Conservation (phyloP, 2,888 invertebrate genomes). For the Prosopocoilus inquinatus region DNA sequence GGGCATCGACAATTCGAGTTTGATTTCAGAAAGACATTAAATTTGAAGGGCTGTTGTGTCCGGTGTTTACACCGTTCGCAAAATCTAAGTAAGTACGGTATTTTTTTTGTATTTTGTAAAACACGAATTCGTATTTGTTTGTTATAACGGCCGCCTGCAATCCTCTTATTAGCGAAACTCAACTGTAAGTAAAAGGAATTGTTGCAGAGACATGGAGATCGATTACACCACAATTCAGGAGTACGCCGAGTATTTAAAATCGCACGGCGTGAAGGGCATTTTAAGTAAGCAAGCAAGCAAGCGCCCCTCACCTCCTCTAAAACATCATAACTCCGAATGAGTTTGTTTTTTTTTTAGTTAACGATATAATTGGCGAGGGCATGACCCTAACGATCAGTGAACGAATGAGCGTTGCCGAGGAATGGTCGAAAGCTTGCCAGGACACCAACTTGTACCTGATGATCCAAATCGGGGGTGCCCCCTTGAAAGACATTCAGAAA, state of each 20-base stretch:
- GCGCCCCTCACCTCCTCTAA: not conserved
- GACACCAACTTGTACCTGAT: conserved; percentile 61
- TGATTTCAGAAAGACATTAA: not conserved
- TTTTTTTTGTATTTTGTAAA: too few relatives aligned
- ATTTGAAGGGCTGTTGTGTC: not conserved
- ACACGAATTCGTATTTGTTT: too few relatives aligned
- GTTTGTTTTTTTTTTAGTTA: conserved; percentile 65
- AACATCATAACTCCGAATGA: not conserved
- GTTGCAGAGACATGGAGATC: not conserved
- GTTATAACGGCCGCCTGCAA: too few relatives aligned
- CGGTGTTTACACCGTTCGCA: not conserved
- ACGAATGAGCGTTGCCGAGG: conserved; percentile 64
- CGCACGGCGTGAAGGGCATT: not conserved
- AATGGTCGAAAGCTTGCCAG: conserved; percentile 60
- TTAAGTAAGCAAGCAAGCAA: not conserved
- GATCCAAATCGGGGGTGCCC: conserved; percentile 71
- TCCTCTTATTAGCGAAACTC: too few relatives aligned
- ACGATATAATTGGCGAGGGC: conserved; percentile 79
- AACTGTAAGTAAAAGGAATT: not conserved
- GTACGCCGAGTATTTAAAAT: not conserved
- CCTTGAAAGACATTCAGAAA: conserved; percentile 65
- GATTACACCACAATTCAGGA: not conserved
- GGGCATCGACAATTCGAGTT: not conserved
- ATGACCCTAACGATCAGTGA: conserved; percentile 65
- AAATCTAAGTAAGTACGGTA: conserved; percentile 3